Conservation (phyloP, 1,140 invertebrate species). For the Linepithema humile region DNA sequence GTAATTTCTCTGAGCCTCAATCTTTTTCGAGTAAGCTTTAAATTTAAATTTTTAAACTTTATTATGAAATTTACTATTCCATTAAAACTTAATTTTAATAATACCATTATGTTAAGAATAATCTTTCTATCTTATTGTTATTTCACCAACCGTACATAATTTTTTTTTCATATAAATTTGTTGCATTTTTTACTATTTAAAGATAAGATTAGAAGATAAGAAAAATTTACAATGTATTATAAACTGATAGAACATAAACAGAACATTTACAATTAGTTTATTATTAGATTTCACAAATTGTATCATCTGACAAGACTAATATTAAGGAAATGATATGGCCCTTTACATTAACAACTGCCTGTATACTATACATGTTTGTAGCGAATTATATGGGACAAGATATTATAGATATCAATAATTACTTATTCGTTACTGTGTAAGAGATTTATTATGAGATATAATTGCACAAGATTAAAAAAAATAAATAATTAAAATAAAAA, state of each 20-base stretch:
- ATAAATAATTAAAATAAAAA: too few species aligned
- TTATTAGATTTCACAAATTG: background rate
- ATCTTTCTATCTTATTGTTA: too few species aligned
- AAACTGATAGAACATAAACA: too few species aligned
- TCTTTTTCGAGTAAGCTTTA: conserved; percentile 12
- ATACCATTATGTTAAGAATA: background rate
- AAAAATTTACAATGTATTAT: too few species aligned
- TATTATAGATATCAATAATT: conserved; percentile 4
- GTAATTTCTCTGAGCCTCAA: background rate
- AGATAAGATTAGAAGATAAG: too few species aligned
- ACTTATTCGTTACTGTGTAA: conserved; percentile 19
- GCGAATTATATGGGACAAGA: background rate
- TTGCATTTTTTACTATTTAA: too few species aligned
- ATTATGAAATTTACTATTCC: background rate
- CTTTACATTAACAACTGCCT: fast-evolving
- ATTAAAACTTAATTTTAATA: background rate
- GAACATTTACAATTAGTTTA: too few species aligned
- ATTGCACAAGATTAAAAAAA: background rate
- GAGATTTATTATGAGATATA: background rate
- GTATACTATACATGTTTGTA: background rate
- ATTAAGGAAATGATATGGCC: background rate
- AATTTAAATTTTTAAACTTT: background rate
- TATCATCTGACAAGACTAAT: background rate
- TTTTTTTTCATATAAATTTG: too few species aligned
- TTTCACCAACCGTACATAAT: too few species aligned